A percentile compares a stretch with the other conserved stretches of the same genome.
Evolutionary conservation across 2,888 invertebrate species (phyloP).

Genomic region (Agriopis aurantiaria): DNA sequence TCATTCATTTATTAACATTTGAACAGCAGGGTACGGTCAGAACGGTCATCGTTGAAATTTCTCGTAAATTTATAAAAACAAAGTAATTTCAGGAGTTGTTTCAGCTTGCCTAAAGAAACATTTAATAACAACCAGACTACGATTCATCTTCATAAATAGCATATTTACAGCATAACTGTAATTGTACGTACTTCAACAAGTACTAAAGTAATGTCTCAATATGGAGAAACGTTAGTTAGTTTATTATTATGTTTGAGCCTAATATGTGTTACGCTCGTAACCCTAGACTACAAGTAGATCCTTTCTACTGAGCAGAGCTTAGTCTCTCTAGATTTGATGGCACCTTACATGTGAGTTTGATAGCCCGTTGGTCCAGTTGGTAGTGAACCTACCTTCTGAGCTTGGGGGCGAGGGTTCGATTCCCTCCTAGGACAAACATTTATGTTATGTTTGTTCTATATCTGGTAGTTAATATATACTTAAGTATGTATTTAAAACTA

Average conservation of each 20-base stretch:
- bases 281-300: background rate
- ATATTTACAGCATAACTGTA: background rate
- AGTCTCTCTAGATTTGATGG: background rate
- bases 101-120: no score
- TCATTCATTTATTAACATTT: background rate
- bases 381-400: no score
- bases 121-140: background rate
- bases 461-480: no score
- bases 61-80: no score
- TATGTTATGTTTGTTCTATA: no score
- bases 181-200: background rate
- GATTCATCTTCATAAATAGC: background rate
- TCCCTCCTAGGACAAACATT: no score
- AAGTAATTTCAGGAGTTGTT: no score
- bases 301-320: background rate
- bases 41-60: no score
- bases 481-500: no score
- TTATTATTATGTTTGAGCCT: slow-evolving; percentile 3
- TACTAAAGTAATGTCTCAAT: background rate
- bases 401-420: no score
- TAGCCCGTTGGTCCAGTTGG: no score
- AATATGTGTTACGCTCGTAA: background rate
- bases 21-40: background rate
- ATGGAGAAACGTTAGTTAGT: background rate
- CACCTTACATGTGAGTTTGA: background rate